Evolutionary conservation across 2,888 invertebrate species (phyloP), one percentile per base, ranked within the genome.

Genomic region (Xestobium rufovillosum): DNA sequence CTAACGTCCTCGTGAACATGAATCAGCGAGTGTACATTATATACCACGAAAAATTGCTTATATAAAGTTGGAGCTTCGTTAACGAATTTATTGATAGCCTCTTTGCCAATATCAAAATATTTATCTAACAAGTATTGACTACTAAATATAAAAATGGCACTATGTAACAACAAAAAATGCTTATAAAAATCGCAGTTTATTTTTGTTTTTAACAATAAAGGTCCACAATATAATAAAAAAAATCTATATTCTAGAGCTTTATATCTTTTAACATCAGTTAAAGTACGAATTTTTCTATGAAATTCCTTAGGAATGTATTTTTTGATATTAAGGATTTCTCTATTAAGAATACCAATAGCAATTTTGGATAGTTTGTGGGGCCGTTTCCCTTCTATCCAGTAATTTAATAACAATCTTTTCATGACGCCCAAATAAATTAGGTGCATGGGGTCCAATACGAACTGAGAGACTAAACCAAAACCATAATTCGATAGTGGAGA

Each of bases 231-330:
- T n/a, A 31, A 17, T 12, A 31, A 31, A 14, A 39, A 36, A 17
- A 35, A 31, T 32, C 26, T 35, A 19, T 29, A 39, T 29, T 39
- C 39, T 19, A 35, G 29, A 2, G 39, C 39, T 31, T 39, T 39
- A 14, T 26, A 39, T 27, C 34, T 39, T 31, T 33, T 34, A 4
- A 35, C 19, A 31, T 39, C 35, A 16, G 9, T 31, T 11, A 39
- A 19, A 15, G 31, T 29, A 31, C 39, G 31, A 8, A 14, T n/a
- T n/a, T n/a, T n/a, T n/a, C n/a, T n/a, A n/a, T n/a, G n/a, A n/a
- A n/a, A n/a, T n/a, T n/a, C n/a, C n/a, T n/a, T n/a, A n/a, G n/a
- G n/a, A n/a, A n/a, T n/a, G n/a, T n/a, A n/a, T n/a, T n/a, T n/a
- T n/a, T n/a, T n/a, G n/a, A n/a, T n/a, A n/a, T n/a, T n/a, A n/a